phyloP scores from a whole-genome alignment of 2,888 invertebrate species.

The Morpho achilles region DNA sequence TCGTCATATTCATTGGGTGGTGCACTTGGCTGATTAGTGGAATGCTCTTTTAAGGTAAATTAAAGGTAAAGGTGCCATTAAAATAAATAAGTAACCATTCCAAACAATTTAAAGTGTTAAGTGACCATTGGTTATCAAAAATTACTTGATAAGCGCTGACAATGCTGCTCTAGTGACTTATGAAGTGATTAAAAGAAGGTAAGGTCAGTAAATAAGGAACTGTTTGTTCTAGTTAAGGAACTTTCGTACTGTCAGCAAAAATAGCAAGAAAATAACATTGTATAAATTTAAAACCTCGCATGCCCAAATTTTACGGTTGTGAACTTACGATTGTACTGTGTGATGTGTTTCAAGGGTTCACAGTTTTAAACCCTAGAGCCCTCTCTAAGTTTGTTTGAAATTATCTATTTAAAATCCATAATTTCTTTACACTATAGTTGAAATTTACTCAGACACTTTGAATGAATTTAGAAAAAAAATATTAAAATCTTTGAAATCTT shows the following conservation, averaged over 20 bases:
- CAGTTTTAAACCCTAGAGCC: too few species aligned
- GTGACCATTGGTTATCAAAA: constrained; percentile 76
- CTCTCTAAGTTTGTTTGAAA: too few species aligned
- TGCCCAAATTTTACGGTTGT: too few species aligned
- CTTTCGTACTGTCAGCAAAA: background rate
- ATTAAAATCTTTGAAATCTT: too few species aligned
- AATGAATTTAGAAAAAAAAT: too few species aligned
- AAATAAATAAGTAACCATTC: constrained; percentile 71
- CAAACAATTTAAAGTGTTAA: constrained; percentile 75
- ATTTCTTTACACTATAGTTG: too few species aligned
- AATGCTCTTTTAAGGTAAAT: constrained; percentile 66
- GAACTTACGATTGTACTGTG: too few species aligned
- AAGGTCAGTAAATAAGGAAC: constrained; percentile 39
- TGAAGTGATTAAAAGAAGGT: constrained; percentile 69
- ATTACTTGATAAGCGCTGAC: constrained; percentile 71
- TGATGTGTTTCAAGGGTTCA: too few species aligned
- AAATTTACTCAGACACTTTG: too few species aligned
- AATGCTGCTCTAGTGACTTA: constrained; percentile 70
- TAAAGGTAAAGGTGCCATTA: constrained; percentile 62
- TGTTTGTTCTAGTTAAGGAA: background rate
- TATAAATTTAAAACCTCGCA: too few species aligned
- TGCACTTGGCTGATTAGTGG: constrained; percentile 71
- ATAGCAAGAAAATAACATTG: too few species aligned
- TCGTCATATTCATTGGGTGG: constrained; percentile 71
- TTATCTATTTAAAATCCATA: too few species aligned